These are phyloP conservation scores for Hylaeus volcanicus DNA, from an alignment of 1,140 invertebrate species.

Conservation along the genomic window DNA sequence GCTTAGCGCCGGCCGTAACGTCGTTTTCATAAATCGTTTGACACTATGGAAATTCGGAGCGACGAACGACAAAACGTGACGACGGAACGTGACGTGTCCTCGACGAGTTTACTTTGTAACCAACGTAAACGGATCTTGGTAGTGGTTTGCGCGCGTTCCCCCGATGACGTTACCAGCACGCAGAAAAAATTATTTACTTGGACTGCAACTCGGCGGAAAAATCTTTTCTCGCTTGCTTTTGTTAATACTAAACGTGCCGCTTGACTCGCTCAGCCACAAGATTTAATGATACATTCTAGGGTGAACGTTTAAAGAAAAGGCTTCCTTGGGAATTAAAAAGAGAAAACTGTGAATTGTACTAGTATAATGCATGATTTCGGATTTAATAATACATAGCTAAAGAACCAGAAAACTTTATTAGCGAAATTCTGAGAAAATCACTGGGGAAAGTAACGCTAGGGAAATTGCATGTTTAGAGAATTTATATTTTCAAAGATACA, in stretches of 20 bases:
- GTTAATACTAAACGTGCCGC: not conserved
- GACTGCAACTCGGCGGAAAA: not conserved
- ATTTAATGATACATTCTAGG: too few relatives aligned
- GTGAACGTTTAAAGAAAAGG: too few relatives aligned
- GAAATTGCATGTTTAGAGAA: too few relatives aligned
- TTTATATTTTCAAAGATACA: too few relatives aligned
- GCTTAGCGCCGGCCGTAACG: not conserved
- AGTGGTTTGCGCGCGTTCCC: not conserved
- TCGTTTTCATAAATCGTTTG: constrained; percentile 12
- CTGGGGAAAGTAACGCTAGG: too few relatives aligned
- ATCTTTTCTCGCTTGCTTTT: not conserved
- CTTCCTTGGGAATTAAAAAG: too few relatives aligned
- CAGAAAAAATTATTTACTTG: not conserved
- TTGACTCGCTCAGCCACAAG: too few relatives aligned
- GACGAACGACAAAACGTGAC: constrained; percentile 6
- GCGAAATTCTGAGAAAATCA: too few relatives aligned
- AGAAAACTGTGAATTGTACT: too few relatives aligned
- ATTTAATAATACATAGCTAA: too few relatives aligned
- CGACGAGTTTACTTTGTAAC: constrained; percentile 26
- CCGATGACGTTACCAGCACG: not conserved
- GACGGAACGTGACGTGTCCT: constrained; percentile 12
- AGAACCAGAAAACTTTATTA: too few relatives aligned
- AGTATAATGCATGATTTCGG: too few relatives aligned
- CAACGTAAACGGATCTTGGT: constrained; percentile 14
- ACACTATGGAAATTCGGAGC: not conserved